Evolutionary conservation across 2,113 vertebrate species (phyloP), one percentile per base, ranked within the genome.

Genomic region (Chaenocephalus aceratus): DNA sequence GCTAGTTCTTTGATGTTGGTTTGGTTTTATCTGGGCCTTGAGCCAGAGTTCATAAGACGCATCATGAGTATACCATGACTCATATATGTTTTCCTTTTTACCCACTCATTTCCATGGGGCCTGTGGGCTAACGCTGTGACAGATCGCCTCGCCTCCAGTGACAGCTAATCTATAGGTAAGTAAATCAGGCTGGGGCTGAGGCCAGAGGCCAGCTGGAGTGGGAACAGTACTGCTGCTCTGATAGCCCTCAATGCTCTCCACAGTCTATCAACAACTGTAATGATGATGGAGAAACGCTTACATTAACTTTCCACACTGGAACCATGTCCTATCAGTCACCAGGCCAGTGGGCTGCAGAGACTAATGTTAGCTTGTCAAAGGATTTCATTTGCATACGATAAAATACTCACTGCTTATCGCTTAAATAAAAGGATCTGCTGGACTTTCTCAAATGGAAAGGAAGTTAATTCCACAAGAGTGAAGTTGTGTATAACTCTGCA

Each of bases 81-180:
- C 44, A 77, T 45, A 12, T 74, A 30, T 82, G 65, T 77, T 83
- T 70, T 62, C 45, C 26, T 72, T 75, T 58, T 56, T 34, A 12
- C 8, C 16, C 36, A 61, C 51, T 61, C 10, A 36, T 2, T 64
- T 70, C 72, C 66, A 34, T 21, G 26, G 34, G 34, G 45, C 72
- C 75, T 9, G 14, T 62, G 59, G 74, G 59, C 41, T 30, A 30
- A 30, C 3, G 30, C 30, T 10, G 52, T 81, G 86, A 82, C 72
- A 48, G 73, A 92, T 79, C 18, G 5, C 53, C 78, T 82, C 83
- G 73, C 72, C 82, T 75, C 45, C 66, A 73, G 68, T 54, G 87
- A 88, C 90, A 77, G 78, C 71, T 92, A 84, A 92, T 93, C 86
- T 70, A 84, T 92, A 26, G 36, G 59, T 41, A 41, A 62, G 73